Conservation (phyloP, 2,113 vertebrate genomes). For the Tupaia chinensis region DNA sequence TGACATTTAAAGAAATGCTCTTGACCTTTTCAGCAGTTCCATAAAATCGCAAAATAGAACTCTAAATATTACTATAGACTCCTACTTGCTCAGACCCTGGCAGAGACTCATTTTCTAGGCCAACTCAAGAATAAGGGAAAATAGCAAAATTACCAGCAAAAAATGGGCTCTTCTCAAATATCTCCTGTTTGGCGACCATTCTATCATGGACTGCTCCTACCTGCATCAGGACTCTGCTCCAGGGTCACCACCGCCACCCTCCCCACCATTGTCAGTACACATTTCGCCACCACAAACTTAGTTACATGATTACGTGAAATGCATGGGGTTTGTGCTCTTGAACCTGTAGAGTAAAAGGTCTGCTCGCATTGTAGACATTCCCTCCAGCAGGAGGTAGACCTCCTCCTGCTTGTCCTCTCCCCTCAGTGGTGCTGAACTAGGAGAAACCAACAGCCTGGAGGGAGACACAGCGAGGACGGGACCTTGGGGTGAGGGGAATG, state of each 20-base stretch:
- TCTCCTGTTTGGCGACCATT: conserved; percentile 16
- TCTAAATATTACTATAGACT: conserved; percentile 81
- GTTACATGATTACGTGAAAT: background rate
- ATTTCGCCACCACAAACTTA: background rate
- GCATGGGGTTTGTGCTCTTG: background rate
- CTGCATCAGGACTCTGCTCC: background rate
- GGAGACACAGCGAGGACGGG: background rate
- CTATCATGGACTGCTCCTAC: background rate
- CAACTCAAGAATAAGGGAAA: conserved; percentile 73
- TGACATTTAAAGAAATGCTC: conserved; percentile 83
- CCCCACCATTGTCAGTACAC: background rate
- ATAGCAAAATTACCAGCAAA: conserved; percentile 60
- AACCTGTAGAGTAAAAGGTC: background rate
- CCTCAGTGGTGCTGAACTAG: background rate
- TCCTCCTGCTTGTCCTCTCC: background rate
- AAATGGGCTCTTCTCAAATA: conserved; percentile 6
- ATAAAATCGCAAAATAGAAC: conserved; percentile 83
- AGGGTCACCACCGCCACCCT: background rate
- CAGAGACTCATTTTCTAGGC: conserved; percentile 59
- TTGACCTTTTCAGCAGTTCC: conserved; percentile 82
- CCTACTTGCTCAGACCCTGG: conserved; percentile 68
- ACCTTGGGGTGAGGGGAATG: background rate
- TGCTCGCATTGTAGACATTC: background rate
- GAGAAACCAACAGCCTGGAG: background rate
- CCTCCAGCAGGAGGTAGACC: background rate